These are phyloP conservation scores for Neoascia interrupta DNA, from an alignment of 2,888 invertebrate species.

Conservation along the genomic window DNA sequence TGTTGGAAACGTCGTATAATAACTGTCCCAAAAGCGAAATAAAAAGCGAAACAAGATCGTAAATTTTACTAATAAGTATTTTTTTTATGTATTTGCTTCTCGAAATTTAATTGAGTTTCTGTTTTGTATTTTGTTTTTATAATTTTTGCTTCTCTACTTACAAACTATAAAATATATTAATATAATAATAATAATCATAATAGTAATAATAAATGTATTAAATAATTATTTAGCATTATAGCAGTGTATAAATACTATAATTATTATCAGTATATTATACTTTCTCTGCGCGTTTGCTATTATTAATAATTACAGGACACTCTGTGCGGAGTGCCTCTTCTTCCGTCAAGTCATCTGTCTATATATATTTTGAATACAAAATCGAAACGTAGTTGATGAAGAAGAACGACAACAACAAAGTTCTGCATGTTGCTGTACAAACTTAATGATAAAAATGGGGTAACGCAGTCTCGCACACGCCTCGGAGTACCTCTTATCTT, in stretches of 20 bases:
- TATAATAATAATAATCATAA: not conserved
- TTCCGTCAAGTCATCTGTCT: not conserved
- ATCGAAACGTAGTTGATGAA: conserved; percentile 6
- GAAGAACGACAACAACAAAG: conserved; percentile 4
- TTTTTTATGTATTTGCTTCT: conserved; percentile 49
- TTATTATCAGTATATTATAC: conserved; percentile 62
- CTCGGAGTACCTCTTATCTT: conserved; percentile 72
- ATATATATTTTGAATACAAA: conserved; percentile 1
- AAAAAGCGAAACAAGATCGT: conserved; percentile 7
- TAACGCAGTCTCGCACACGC: conserved; percentile 8
- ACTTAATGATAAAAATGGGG: conserved; percentile 12
- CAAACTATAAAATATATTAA: conserved; percentile 61
- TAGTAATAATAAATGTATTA: conserved; percentile 59
- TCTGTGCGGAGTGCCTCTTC: conserved; percentile 25
- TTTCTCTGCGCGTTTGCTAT: conserved; percentile 36
- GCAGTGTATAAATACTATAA: conserved; percentile 60
- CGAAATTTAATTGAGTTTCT: conserved; percentile 61
- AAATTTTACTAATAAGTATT: conserved; percentile 46
- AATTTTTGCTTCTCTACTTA: conserved; percentile 65
- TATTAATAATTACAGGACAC: conserved; percentile 52
- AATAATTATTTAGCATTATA: conserved; percentile 65
- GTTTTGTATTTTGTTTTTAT: conserved; percentile 29
- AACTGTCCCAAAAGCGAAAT: not conserved
- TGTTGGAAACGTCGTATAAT: too few species aligned
- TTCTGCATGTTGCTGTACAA: conserved; percentile 22